Conservation (phyloP, 2,888 invertebrate species). For the Machimus rusticus region DNA sequence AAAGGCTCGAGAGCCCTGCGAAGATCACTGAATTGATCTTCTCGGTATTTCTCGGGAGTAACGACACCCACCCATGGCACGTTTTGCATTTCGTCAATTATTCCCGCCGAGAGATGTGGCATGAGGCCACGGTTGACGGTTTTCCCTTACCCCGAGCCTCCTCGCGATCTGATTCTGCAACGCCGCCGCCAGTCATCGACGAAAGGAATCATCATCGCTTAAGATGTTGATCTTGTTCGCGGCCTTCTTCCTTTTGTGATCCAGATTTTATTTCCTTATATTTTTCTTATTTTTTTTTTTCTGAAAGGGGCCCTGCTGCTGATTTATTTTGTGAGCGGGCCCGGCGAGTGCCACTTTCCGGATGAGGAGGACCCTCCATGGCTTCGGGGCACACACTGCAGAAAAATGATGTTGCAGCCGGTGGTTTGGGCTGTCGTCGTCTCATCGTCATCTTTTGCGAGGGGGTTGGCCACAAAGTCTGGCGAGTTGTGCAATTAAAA, state of each 20-base stretch:
- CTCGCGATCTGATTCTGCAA: background rate
- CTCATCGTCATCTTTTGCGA: background rate
- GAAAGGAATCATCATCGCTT: conserved; percentile 3
- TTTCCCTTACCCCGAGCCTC: background rate
- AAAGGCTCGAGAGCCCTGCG: background rate
- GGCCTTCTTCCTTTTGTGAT: background rate
- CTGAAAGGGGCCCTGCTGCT: background rate
- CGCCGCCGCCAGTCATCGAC: background rate
- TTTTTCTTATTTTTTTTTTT: conserved; percentile 9
- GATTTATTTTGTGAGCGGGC: conserved; percentile 1
- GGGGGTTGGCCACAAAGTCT: background rate
- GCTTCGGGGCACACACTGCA: background rate
- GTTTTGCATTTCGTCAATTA: conserved; percentile 31
- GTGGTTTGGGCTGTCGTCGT: background rate
- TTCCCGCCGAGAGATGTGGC: conserved; percentile 8
- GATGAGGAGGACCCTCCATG: background rate
- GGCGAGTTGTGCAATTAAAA: conserved; percentile 18
- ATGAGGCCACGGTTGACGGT: background rate
- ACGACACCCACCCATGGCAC: conserved; percentile 32
- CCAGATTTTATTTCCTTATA: background rate
- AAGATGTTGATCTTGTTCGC: background rate
- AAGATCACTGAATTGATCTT: conserved; percentile 20
- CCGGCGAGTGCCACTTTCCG: background rate
- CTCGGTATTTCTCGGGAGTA: background rate
- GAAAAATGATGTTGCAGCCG: background rate